These are phyloP conservation scores for Anthopleura xanthogrammica DNA, from an alignment of 92 coral and sea anemone species.

Conservation along the genomic window DNA sequence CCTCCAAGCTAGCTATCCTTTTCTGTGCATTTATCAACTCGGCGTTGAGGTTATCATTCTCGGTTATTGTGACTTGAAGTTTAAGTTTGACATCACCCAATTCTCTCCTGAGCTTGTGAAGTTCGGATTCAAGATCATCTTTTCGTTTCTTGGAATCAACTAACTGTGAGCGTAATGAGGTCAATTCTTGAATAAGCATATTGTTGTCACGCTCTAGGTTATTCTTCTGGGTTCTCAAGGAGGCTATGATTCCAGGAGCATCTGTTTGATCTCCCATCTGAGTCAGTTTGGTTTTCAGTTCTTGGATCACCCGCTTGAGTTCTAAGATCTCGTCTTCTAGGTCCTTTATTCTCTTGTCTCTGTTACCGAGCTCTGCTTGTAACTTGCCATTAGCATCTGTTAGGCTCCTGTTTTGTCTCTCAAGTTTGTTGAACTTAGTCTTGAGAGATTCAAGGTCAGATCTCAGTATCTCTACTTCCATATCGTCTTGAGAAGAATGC, in stretches of 20 bases:
- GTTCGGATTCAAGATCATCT: slow-evolving; percentile 71
- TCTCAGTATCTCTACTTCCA: slow-evolving; percentile 71
- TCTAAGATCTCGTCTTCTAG: slow-evolving; percentile 86
- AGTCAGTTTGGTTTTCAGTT: slow-evolving; percentile 71
- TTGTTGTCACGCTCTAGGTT: slow-evolving; percentile 87
- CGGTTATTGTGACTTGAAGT: slow-evolving; percentile 60
- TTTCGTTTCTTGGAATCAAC: slow-evolving; percentile 75
- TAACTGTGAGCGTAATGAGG: slow-evolving; percentile 52
- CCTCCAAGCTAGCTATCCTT: slow-evolving; percentile 68
- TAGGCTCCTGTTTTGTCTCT: slow-evolving; percentile 62
- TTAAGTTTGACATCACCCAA: slow-evolving; percentile 67
- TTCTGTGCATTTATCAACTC: slow-evolving; percentile 87
- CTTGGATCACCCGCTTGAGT: slow-evolving; percentile 73
- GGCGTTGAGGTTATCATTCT: slow-evolving; percentile 78
- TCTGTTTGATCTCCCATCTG: slow-evolving; percentile 84
- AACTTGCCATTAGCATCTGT: slow-evolving; percentile 73
- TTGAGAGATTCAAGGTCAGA: slow-evolving; percentile 76
- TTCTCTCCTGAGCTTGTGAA: slow-evolving; percentile 71
- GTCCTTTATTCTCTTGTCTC: slow-evolving; percentile 66
- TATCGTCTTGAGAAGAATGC: slow-evolving; percentile 68
- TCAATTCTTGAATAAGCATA: slow-evolving; percentile 83
- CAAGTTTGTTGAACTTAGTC: slow-evolving; percentile 74
- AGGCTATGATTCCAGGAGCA: slow-evolving; percentile 79
- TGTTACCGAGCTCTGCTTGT: slow-evolving; percentile 57
- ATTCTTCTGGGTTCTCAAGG: slow-evolving; percentile 80